Base-by-base conservation (phyloP, 1,140 invertebrate species). In the Papilio helenus region DNA sequence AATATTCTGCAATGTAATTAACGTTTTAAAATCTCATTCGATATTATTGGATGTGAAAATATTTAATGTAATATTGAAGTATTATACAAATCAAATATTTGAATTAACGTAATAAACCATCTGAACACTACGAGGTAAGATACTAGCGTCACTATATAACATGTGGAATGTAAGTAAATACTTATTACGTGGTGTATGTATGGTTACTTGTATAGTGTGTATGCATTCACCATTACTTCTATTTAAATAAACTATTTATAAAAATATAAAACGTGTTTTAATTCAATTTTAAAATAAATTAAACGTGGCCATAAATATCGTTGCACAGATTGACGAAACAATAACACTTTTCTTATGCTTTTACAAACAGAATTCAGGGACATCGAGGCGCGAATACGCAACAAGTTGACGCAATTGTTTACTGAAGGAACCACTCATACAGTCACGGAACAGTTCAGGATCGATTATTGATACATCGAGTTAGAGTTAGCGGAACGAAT, bases 401-500 rank as follows among this genome's bases (percentile, higher is more conserved):
- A 74, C 72, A 74, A 44, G 72, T 74, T 74, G 10, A 74, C 72
- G 72, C 72, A 74, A 74, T 23, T 46, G 42, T 49, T 74, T 46
- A 49, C 42, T 49, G 44, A 49, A 12, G 39, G 42, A 26, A 72
- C 42, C 12, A 20, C 72, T 74, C 71, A 34, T 20, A 18, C 42
- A 16, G 61, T 83, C 71, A 76, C 72, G 82, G 82, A 85, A 83
- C 83, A 84, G 26, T 82, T 76, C 79, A 29, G 65, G 61, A 55
- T 65, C 18, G 49, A 86, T 84, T 82, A 3, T 42, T 46, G 39
- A 26, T 16, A 74, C 44, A 46, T 51, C 71, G 39, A 83, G 83
- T 83, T 80, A 65, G 39, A 83, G 83, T 83, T 80, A 65, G 74
- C 82, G 79, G 76, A 73, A 81, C 79, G 71, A 68, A 81, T 81